Conservation (phyloP, 2,797 vertebrate genomes). For the Trachops cirrhosus region DNA sequence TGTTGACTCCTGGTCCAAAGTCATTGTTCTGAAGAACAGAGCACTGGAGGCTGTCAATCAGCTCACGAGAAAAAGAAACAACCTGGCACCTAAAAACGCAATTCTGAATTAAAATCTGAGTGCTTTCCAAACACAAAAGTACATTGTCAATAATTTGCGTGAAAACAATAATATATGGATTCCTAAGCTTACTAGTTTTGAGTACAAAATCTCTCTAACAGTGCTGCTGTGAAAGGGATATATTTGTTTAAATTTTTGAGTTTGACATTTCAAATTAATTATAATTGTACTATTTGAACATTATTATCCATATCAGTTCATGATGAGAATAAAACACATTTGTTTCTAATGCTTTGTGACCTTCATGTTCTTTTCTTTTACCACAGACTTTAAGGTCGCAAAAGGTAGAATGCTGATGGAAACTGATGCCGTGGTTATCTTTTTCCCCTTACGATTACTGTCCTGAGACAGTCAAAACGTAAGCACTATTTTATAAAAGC, state of each 20-base stretch:
- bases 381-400: not conserved
- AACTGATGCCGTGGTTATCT: not conserved
- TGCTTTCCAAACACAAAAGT: slow-evolving; percentile 64
- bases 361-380: not conserved
- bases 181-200: slow-evolving; percentile 30
- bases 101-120: slow-evolving; percentile 47
- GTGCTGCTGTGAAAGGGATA: not conserved
- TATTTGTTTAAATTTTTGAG: slow-evolving; percentile 25
- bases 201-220: slow-evolving; percentile 25
- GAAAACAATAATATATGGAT: not conserved
- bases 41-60: slow-evolving; percentile 37
- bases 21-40: not conserved
- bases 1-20: not conserved
- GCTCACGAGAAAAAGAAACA: slow-evolving; percentile 30
- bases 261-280: not conserved
- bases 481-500: slow-evolving; percentile 38
- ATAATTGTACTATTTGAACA: not conserved
- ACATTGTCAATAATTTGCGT: not conserved
- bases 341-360: not conserved
- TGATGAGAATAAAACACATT: slow-evolving; percentile 11
- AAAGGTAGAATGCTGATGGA: not conserved
- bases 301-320: not conserved
- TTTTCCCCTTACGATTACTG: not conserved
- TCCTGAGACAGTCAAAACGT: slow-evolving; percentile 28
- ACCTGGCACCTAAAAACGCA: slow-evolving; percentile 11